Conservation (phyloP, 1,140 invertebrate species). For the Oncopeltus fasciatus region DNA sequence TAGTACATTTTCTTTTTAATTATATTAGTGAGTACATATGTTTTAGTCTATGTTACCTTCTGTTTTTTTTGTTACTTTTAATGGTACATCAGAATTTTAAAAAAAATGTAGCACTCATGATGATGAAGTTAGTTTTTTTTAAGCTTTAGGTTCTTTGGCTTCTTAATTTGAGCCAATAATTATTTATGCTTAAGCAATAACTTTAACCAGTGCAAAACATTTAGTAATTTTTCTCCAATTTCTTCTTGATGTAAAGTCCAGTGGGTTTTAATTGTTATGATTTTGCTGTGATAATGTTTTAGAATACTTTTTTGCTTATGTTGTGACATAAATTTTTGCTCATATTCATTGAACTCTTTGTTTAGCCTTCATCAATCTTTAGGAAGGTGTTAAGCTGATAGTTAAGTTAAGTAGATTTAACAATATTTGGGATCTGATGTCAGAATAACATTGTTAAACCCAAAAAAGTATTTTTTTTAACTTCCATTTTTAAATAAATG, state of each 20-base stretch:
- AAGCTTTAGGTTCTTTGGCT: slow-evolving; percentile 21
- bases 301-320: too few relatives aligned
- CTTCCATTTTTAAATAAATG: too few relatives aligned
- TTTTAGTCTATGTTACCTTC: not conserved
- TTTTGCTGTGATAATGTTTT: too few relatives aligned
- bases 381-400: not conserved
- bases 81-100: slow-evolving; percentile 16
- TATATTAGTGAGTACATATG: not conserved
- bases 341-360: too few relatives aligned
- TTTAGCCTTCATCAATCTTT: too few relatives aligned
- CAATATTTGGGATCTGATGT: too few relatives aligned
- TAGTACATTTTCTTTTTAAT: slow-evolving; percentile 12
- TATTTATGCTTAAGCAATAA: slow-evolving; percentile 35
- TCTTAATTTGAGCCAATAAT: slow-evolving; percentile 42
- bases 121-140: slow-evolving; percentile 25
- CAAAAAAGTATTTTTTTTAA: too few relatives aligned
- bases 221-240: slow-evolving; percentile 25
- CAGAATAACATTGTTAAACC: too few relatives aligned
- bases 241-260: too few relatives aligned
- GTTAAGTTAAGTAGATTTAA: too few relatives aligned
- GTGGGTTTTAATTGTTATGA: too few relatives aligned
- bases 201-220: slow-evolving; percentile 31
- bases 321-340: too few relatives aligned
- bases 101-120: slow-evolving; percentile 35
- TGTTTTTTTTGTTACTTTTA: slow-evolving; percentile 1